Base-by-base conservation (phyloP, 2,888 invertebrate species). In the Pogonocherus hispidulus region DNA sequence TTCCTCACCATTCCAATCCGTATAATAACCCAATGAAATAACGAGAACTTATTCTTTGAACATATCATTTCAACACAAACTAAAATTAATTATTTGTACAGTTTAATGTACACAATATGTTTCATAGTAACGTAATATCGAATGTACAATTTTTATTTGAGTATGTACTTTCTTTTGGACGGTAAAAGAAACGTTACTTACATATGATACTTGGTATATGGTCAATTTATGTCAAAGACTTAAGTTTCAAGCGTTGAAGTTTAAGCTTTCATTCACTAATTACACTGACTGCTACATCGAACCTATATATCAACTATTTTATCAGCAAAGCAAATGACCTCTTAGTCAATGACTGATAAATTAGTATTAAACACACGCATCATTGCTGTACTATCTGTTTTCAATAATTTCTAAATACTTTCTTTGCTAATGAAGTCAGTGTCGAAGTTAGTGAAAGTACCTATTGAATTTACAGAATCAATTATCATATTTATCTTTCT, bases 381-480 rank as follows among this genome's bases (percentile, higher is more conserved):
- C 27, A 27, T 27, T 27, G 8, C 37, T 3, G n/a, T 37, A 9
- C 14, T 16, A 6, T n/a, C n/a, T 16, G 41, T 41, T 41, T 41
- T 41, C 41, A 41, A 16, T 41, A 41, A n/a, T 41, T 41, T 41
- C 41, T 41, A 41, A 41, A 41, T n/a, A 41, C 41, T 41, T 41
- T 41, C 41, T 41, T 41, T 41, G 41, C 41, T 41, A 41, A 41
- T 41, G 41, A 41, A 32, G 32, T 8, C 8, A 32, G n/a, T 41
- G 41, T n/a, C 41, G 14, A 41, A 41, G 41, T 2, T 41, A 41
- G 41, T 41, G 41, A 41, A 41, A 41, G 41, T 41, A 41, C 8
- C 27, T 27, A 5, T 41, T 14, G 14, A 16, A 41, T 41, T 9
- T 16, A 14, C 3, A 41, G 16, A 27, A 5, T 41, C n/a, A 41